These are phyloP conservation scores for Cephus rjabovi DNA, from an alignment of 2,888 invertebrate genomes.

Conservation along the genomic window DNA sequence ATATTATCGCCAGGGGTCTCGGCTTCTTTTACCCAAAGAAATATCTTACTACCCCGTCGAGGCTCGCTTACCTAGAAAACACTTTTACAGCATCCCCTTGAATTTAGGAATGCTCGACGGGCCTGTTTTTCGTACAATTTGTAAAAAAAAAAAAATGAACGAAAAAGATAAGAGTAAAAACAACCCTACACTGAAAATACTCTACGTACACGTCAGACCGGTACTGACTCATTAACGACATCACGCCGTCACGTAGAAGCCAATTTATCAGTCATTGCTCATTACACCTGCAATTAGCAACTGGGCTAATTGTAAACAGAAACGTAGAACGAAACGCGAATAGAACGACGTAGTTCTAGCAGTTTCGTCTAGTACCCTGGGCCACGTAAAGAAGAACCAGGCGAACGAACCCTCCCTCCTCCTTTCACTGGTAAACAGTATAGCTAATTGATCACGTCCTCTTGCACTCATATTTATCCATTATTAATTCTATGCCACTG, in stretches of 20 bases:
- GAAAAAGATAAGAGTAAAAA: neutral
- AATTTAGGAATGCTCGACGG: neutral
- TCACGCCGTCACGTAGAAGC: neutral
- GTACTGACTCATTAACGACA: neutral
- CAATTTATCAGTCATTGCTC: neutral
- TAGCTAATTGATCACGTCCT: slow-evolving; percentile 21
- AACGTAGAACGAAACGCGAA: neutral
- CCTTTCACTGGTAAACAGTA: neutral
- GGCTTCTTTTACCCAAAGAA: neutral
- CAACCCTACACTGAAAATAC: neutral
- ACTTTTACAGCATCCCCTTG: neutral
- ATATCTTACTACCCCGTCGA: neutral
- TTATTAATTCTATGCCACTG: slow-evolving; percentile 16
- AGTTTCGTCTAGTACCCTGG: neutral
- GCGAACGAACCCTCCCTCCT: neutral
- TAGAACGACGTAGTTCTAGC: neutral
- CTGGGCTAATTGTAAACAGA: neutral
- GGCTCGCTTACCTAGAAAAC: neutral
- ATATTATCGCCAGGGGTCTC: slow-evolving; percentile 5
- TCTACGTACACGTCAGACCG: neutral
- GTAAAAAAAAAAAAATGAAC: neutral
- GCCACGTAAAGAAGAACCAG: neutral
- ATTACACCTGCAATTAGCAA: neutral
- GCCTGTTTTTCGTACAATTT: neutral
- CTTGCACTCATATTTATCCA: slow-evolving; percentile 24